Evolutionary conservation across 2,888 invertebrate species (phyloP), one percentile per base, ranked within the genome.

Genomic region (Slavum lentiscoides): DNA sequence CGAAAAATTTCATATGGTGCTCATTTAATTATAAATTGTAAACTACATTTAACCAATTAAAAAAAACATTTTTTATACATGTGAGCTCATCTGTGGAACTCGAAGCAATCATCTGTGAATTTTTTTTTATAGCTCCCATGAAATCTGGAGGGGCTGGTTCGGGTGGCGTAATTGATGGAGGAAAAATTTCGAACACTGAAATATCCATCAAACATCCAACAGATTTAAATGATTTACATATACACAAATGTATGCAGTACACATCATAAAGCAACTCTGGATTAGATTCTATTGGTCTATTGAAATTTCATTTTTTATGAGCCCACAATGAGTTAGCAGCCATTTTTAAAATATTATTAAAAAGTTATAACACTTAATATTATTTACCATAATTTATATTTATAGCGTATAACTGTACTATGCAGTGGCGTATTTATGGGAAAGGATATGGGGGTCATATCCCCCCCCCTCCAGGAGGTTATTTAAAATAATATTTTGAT

Each of bases 101-200:
- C 82, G 86, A 86, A 76, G 84, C 84, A 55, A 68, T 77, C 74
- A 85, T 84, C 75, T 85, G 84, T 73, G 86, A 85, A 82, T 85
- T 85, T 83, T 85, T 86, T 83, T 80, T 64, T 58, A 80, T 64
- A 64, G 85, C 84, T 74, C 85, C 90, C 85, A 90, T 89, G 86
- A 92, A 92, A 86, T 93, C 93, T 82, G 93, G 93, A 73, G 94
- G 94, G 82, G 94, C 93, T 69, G 94, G 94, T 87, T 94, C 94
- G 61, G 94, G 94, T 72, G 94, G 94, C 83, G 94, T 94, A 85
- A 92, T 93, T 76, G 93, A 93, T 82, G 92, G 93, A 83, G 94
- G 93, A 87, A 93, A 94, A 83, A 93, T 93, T 87, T 93, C 92
- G 87, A 93, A 93, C 85, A 92, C 93, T 92, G 86, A 62, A 83